Base-by-base conservation (phyloP, 2,797 vertebrate species). In the Aulostomus chinensis region DNA sequence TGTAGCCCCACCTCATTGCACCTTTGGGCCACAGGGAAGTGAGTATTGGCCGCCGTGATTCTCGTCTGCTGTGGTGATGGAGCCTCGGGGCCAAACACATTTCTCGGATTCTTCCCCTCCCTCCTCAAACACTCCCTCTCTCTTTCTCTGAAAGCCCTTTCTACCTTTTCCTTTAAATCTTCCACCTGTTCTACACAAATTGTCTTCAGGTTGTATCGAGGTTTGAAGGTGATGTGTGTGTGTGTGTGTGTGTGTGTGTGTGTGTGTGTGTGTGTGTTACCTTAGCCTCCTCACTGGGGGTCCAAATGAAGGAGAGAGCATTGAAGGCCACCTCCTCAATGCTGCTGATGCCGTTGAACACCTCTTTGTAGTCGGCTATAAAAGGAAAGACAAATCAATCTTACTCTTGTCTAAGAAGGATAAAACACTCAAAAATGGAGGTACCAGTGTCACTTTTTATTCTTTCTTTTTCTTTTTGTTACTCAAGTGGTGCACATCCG, bases 351-450 rank as follows among this genome's bases (percentile, higher is more conserved):
- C 95, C 95, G 40, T 91, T 96, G 88, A 93, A 96, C 52, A 97
- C 96, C 68, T 98, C 96, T 82, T 99, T 99, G 73, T 96, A 99
- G 83, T 99, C 97, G 0, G 96, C 97, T 98, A 58, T 18, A 79
- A 74, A 50, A 47, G 28, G 33, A 20, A 56, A n/a, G 18, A 5
- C 31, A 14, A 31, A 54, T 13, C 7, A 33, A 33, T n/a, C n/a
- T n/a, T n/a, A n/a, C n/a, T n/a, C n/a, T n/a, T n/a, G n/a, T n/a
- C n/a, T n/a, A n/a, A n/a, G n/a, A n/a, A n/a, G n/a, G n/a, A n/a
- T n/a, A n/a, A n/a, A n/a, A n/a, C n/a, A n/a, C n/a, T n/a, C n/a
- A n/a, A n/a, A n/a, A n/a, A n/a, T n/a, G n/a, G n/a, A n/a, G n/a
- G n/a, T n/a, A n/a, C n/a, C n/a, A n/a, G n/a, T n/a, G n/a, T n/a